Evolutionary conservation across 2,797 vertebrate genomes (phyloP).

Genomic region (Typhlichthys eigenmanni): DNA sequence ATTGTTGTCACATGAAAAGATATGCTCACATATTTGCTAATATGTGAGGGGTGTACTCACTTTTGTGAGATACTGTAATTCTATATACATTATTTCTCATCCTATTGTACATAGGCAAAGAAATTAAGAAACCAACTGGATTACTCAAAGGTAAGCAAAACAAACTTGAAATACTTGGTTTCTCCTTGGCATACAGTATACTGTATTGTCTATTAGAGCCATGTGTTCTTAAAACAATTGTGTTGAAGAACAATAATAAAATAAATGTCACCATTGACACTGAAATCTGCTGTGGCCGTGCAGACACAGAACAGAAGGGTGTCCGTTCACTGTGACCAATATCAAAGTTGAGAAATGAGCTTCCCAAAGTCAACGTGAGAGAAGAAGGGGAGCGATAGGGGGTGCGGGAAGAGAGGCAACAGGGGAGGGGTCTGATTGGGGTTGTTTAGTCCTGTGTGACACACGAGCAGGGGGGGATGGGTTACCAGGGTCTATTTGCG

Average conservation of each 20-base stretch:
- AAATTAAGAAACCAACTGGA: slow-evolving; percentile 81
- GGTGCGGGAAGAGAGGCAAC: slow-evolving; percentile 59
- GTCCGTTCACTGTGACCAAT: slow-evolving; percentile 64
- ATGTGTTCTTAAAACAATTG: too few relatives aligned
- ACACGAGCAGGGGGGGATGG: slow-evolving; percentile 76
- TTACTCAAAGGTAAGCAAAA: slow-evolving; percentile 84
- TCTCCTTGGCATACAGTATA: neutral
- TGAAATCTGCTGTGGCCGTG: slow-evolving; percentile 15
- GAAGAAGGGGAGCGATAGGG: slow-evolving; percentile 55
- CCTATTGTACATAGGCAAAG: slow-evolving; percentile 77
- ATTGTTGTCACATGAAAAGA: too few relatives aligned
- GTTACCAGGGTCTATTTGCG: slow-evolving; percentile 80
- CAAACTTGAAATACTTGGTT: neutral
- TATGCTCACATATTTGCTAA: too few relatives aligned
- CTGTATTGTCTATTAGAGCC: neutral
- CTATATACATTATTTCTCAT: slow-evolving; percentile 35
- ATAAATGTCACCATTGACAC: neutral
- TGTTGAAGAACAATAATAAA: neutral
- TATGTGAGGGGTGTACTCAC: too few relatives aligned
- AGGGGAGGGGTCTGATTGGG: slow-evolving; percentile 64
- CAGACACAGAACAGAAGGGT: slow-evolving; percentile 35
- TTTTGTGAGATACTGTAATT: too few relatives aligned
- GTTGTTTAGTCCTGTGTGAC: slow-evolving; percentile 79
- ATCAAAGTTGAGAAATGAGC: slow-evolving; percentile 65
- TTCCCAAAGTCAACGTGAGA: slow-evolving; percentile 75